Base-by-base conservation (phyloP, 53 echinoderm and acorn worm species). In the Luidia sarsii region DNA sequence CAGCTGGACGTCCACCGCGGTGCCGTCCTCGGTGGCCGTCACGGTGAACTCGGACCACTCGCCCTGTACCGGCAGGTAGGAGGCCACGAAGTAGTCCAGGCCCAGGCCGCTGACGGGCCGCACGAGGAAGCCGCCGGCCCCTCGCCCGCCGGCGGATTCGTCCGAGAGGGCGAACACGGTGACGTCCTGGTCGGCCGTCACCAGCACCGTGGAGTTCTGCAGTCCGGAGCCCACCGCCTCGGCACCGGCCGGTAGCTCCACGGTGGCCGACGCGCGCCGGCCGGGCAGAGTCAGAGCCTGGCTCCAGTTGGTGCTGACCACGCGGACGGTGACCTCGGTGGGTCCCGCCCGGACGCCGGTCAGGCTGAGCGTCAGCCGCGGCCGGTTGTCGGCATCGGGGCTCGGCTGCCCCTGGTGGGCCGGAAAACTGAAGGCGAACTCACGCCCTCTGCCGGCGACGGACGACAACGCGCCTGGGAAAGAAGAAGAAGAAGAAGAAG, bases 31-130 rank as follows among this genome's bases (percentile, higher is more conserved):
- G 11, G 77, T 60, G 31, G 77, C 77, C 30, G 77, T 27, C 19
- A 77, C 43, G 4, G 77, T 77, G 38, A 77, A 77, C 77, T 60
- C 61, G 1, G 84, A 84, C 72, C 64, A 84, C 28, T 84, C 84
- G 23, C 65, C 84, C 23, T 19, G 37, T 20, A 19, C 34, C 24
- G 84, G 84, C 10, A 39, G 11, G 45, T 84, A 84, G 10, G 84
- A 84, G 3, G 61, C 72, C 32, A 84, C 53, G 31, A 84, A 71
- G 50, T 84, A 84, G 16, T 84, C 84, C 5, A 16, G 7, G 16
- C 84, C 84, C 2, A 84, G 73, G 52, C 24, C 41, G 50, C 25
- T 19, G 24, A 43, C 38, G 64, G 84, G 62, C 52, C 72, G 37
- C 1, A 65, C 84, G 2, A 84, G 38, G 62, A 84, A 84, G 20